Conservation (phyloP, 1,140 invertebrate species). For the Formica exsecta region DNA sequence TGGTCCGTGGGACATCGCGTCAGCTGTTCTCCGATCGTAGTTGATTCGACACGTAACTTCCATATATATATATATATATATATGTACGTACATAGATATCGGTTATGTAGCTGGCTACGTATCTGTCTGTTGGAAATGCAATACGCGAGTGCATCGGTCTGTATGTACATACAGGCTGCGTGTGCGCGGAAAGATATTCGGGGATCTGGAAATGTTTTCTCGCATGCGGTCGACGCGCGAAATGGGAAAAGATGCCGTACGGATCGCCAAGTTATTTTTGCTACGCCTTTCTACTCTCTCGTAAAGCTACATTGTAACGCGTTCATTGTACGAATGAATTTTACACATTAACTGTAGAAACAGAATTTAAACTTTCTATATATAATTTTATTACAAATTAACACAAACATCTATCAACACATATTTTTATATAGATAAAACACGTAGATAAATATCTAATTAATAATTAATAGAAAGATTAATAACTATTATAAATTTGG, state of each 20-base stretch:
- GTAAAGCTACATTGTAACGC: conserved; percentile 24
- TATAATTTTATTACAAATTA: conserved; percentile 1
- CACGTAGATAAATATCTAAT: neutral
- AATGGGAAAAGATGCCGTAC: conserved; percentile 34
- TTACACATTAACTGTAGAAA: neutral
- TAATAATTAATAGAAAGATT: no score
- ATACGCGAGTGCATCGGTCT: conserved; percentile 51
- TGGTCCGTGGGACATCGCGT: conserved; percentile 76
- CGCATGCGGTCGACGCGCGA: conserved; percentile 20
- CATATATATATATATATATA: conserved; percentile 28
- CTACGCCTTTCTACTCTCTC: neutral
- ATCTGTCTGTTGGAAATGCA: conserved; percentile 52
- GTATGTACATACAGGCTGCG: neutral
- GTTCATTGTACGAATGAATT: neutral
- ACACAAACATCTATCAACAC: no score
- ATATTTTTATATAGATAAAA: conserved; percentile 4
- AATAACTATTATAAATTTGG: neutral
- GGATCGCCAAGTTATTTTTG: conserved; percentile 19
- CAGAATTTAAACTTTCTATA: neutral
- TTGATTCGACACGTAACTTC: conserved; percentile 70
- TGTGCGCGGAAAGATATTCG: conserved; percentile 54
- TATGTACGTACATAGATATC: conserved; percentile 31
- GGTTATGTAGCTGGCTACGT: conserved; percentile 48
- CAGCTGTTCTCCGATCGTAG: conserved; percentile 68
- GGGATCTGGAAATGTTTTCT: conserved; percentile 56